Percentiles rank a stretch among this genome's conserved stretches.
Evolutionary conservation across 1,140 invertebrate species (phyloP).

Genomic region (Thereuonema tuberculata): DNA sequence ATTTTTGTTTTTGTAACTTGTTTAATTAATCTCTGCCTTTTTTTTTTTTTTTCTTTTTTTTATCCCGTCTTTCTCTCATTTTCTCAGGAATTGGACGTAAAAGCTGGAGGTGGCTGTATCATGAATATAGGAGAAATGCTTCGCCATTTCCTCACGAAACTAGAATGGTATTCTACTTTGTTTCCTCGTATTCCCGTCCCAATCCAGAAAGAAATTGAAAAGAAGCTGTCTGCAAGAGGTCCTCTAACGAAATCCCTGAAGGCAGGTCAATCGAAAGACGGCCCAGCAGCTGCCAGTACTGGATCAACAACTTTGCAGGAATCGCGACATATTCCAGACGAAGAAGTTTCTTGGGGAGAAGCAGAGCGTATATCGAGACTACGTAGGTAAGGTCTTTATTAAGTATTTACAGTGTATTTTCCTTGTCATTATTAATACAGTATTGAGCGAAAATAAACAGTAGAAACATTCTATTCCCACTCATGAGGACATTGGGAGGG

Average conservation of each 20-base stretch:
- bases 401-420: neutral
- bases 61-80: conserved; percentile 11
- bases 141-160: conserved; percentile 82
- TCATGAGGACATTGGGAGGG: no score
- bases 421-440: neutral
- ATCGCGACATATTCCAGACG: conserved; percentile 32
- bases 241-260: conserved; percentile 33
- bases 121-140: conserved; percentile 91
- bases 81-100: conserved; percentile 77
- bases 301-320: conserved; percentile 23
- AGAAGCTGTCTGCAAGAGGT: conserved; percentile 42
- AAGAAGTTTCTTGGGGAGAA: conserved; percentile 39
- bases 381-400: neutral
- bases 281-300: conserved; percentile 19
- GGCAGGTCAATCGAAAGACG: conserved; percentile 30
- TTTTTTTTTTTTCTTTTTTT: conserved; percentile 2
- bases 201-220: conserved; percentile 72
- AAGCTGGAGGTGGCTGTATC: conserved; percentile 86
- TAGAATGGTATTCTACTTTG: conserved; percentile 96
- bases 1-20: neutral
- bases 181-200: conserved; percentile 99
- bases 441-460: neutral
- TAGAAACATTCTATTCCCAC: neutral
- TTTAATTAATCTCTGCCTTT: neutral
- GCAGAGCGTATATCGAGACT: conserved; percentile 24